These are phyloP conservation scores for Columba guinea DNA, from an alignment of 2,797 vertebrate genomes.

Conservation along the genomic window DNA sequence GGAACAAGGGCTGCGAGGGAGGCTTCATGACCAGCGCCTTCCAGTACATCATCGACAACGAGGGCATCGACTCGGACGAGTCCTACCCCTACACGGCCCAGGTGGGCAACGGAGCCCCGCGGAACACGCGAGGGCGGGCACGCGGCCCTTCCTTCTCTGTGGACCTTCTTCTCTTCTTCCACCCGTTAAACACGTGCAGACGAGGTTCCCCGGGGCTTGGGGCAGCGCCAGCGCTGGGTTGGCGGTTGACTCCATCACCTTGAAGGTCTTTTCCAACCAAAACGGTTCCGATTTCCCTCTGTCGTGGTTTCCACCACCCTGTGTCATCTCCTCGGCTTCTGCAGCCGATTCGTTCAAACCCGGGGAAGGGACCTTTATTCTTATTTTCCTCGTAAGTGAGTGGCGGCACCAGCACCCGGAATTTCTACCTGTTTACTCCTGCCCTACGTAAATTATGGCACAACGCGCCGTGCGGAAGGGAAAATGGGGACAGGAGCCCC, in stretches of 20 bases:
- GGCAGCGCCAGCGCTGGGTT: no score
- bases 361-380: not conserved
- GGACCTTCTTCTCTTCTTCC: not conserved
- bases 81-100: constrained; percentile 85
- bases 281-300: not conserved
- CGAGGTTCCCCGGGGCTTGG: no score
- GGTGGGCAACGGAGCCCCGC: constrained; percentile 66
- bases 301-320: not conserved
- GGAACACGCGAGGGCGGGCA: not conserved
- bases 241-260: no score
- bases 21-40: constrained; percentile 80
- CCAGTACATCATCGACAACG: constrained; percentile 86
- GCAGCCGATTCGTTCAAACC: not conserved
- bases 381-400: not conserved
- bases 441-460: not conserved
- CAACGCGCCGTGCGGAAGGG: not conserved
- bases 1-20: constrained; percentile 83
- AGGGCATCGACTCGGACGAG: constrained; percentile 82
- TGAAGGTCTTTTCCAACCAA: no score
- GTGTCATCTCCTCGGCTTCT: not conserved
- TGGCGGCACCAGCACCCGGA: not conserved
- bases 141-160: accelerated
- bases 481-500: not conserved
- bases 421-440: not conserved
- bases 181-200: no score